phyloP scores from a whole-genome alignment of 2,888 invertebrate species.

The Netelia virgata region DNA sequence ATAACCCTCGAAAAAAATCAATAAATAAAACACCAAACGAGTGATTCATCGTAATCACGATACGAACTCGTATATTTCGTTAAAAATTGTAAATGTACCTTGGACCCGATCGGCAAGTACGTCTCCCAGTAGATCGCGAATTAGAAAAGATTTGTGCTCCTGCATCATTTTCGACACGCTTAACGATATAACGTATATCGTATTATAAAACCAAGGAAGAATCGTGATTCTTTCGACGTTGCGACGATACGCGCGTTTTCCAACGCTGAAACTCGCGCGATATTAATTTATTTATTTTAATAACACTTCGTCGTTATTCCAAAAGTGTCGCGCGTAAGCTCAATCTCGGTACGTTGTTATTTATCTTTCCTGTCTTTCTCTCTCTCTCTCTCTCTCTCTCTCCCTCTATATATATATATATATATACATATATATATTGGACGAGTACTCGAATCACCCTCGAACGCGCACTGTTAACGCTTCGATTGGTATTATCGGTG shows the following conservation, averaged over 20 bases:
- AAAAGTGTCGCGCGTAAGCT: neutral
- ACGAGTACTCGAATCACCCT: neutral
- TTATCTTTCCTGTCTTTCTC: too few relatives aligned
- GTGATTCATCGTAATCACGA: neutral
- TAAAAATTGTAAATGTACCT: conserved; percentile 82
- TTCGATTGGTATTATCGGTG: conserved; percentile 24
- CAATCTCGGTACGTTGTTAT: neutral
- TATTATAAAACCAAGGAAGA: conserved; percentile 40
- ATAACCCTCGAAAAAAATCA: neutral
- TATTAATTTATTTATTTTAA: neutral
- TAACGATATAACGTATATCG: conserved; percentile 17
- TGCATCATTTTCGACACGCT: conserved; percentile 79
- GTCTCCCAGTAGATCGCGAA: conserved; percentile 93
- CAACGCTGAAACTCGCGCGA: neutral
- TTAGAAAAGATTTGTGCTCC: conserved; percentile 91
- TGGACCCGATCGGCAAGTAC: conserved; percentile 87
- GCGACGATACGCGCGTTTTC: conserved; percentile 2
- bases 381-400: too few relatives aligned
- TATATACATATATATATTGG: too few relatives aligned
- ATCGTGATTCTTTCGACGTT: neutral
- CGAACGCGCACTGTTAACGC: conserved; percentile 49
- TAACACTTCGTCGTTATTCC: neutral
- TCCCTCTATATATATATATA: too few relatives aligned
- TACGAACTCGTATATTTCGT: neutral
- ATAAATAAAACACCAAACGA: neutral